phyloP scores from a whole-genome alignment of 2,113 vertebrate species.

The Spermophilus dauricus region DNA sequence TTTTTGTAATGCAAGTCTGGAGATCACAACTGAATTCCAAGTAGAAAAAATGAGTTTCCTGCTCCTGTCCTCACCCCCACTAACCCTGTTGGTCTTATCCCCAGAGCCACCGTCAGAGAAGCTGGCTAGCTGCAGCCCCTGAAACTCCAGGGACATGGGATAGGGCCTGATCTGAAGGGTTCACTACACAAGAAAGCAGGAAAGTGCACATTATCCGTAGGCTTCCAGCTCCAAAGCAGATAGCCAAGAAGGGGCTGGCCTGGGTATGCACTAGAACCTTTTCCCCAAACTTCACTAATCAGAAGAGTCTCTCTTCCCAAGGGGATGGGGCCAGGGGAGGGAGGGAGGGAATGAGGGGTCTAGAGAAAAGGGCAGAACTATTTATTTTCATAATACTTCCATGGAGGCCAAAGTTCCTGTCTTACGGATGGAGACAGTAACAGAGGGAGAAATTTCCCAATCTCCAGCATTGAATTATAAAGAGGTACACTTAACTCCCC shows the following conservation, averaged over 20 bases:
- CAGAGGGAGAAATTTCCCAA: not conserved
- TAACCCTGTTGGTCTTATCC: not conserved
- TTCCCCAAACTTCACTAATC: not conserved
- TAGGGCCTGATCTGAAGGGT: not conserved
- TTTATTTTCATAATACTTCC: not conserved
- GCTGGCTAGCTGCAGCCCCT: not conserved
- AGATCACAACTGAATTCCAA: not conserved
- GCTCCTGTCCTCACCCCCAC: accelerated
- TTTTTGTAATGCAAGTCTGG: not conserved
- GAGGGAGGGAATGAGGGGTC: not conserved
- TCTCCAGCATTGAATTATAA: not conserved
- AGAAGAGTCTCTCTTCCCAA: not conserved
- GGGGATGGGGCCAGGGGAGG: not conserved
- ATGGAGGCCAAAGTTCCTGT: not conserved
- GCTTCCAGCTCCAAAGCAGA: not conserved
- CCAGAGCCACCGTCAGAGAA: not conserved
- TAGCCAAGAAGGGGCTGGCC: not conserved
- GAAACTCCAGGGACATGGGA: not conserved
- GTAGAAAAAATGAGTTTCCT: not conserved
- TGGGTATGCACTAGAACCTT: not conserved
- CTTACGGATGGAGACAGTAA: not conserved
- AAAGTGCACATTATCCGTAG: no score
- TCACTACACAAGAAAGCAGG: not conserved
- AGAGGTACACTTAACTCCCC: not conserved
- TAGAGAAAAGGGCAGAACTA: not conserved